Evolutionary conservation across 2,113 vertebrate genomes (phyloP).

Genomic region (Odobenus rosmarus): DNA sequence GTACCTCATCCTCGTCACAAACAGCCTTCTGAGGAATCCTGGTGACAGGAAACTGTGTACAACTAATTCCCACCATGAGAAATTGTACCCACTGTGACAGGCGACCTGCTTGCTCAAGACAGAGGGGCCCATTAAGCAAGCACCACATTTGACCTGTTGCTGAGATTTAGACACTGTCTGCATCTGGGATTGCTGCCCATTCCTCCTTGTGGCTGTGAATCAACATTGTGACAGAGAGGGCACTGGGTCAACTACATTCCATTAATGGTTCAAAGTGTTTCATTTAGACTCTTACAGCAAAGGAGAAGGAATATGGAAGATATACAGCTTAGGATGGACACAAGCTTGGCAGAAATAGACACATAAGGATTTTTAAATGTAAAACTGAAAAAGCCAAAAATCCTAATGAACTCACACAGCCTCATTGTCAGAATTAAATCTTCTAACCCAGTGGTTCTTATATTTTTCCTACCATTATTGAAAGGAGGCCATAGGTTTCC

Average conservation of each 20-base stretch:
- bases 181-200: not conserved
- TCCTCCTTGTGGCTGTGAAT: slow-evolving; percentile 23
- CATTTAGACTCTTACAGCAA: slow-evolving; percentile 13
- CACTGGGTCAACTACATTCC: slow-evolving; percentile 41
- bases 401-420: not conserved
- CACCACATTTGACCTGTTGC: slow-evolving; percentile 16
- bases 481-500: not conserved
- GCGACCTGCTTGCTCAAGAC: not conserved
- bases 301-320: not conserved
- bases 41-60: slow-evolving; percentile 5
- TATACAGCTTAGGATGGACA: not conserved
- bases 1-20: not conserved
- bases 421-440: not conserved
- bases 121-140: slow-evolving; percentile 5
- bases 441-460: not conserved
- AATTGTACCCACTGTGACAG: not conserved
- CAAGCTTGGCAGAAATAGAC: slow-evolving; percentile 7
- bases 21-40: slow-evolving; percentile 9
- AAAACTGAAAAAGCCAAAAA: slow-evolving; percentile 21
- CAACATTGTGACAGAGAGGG: slow-evolving; percentile 49
- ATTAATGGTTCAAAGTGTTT: slow-evolving; percentile 52
- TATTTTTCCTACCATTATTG: not conserved
- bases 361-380: slow-evolving; percentile 1
- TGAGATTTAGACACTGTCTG: not conserved
- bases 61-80: slow-evolving; percentile 23